Evolutionary conservation across 2,888 invertebrate species (phyloP).

Genomic region (Lydus trimaculatus): DNA sequence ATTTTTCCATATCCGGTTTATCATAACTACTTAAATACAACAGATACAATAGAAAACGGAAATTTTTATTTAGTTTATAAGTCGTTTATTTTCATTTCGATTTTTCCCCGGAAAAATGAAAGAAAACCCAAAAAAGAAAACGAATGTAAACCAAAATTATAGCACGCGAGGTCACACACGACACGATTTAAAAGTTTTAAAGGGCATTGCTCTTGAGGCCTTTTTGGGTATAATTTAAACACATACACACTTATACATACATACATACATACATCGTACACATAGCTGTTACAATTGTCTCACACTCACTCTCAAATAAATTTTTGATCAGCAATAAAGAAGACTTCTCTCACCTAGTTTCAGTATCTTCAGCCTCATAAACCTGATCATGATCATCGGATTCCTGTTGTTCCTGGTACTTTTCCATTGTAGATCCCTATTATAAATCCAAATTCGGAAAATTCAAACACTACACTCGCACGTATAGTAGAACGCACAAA

Average conservation of each 20-base stretch:
- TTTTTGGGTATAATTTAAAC: slow-evolving; percentile 5
- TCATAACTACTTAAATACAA: not conserved
- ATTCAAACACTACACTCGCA: slow-evolving; percentile 40
- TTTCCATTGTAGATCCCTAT: slow-evolving; percentile 61
- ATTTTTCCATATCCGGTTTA: not conserved
- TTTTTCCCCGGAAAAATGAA: not conserved
- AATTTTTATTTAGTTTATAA: not conserved
- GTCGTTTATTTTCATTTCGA: no score
- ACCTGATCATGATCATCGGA: slow-evolving; percentile 79
- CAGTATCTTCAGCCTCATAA: slow-evolving; percentile 73
- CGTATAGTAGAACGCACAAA: not conserved
- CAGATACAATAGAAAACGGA: not conserved
- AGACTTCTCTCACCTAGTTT: slow-evolving; percentile 62
- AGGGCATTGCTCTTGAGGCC: slow-evolving; percentile 7
- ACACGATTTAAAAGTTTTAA: slow-evolving; percentile 11
- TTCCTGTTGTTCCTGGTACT: slow-evolving; percentile 74
- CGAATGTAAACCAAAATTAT: slow-evolving; percentile 4
- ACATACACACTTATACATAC: not conserved
- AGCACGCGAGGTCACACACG: slow-evolving; percentile 14
- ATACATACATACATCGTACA: not conserved
- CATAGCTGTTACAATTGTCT: not conserved
- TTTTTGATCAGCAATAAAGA: slow-evolving; percentile 21
- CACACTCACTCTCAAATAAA: not conserved
- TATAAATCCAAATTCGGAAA: slow-evolving; percentile 29
- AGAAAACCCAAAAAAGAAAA: not conserved